Percentiles rank a stretch among this genome's conserved stretches.
Evolutionary conservation across 2,888 invertebrate species (phyloP).

Genomic region (Sinopyrophorus schimmeli): DNA sequence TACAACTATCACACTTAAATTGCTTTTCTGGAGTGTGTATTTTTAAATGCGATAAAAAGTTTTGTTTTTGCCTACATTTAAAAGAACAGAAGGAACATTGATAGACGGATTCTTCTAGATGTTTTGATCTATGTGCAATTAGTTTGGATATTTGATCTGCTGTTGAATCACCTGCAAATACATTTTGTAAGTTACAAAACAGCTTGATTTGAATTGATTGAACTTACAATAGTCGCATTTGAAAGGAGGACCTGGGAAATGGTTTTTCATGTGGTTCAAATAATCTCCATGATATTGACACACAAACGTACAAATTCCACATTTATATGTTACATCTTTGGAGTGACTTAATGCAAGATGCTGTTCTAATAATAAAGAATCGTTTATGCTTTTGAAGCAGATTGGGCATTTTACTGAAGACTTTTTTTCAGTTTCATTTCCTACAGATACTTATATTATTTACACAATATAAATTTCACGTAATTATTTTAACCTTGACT

Average conservation of each 20-base stretch:
- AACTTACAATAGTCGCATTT: slow-evolving; percentile 63
- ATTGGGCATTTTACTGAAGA: slow-evolving; percentile 57
- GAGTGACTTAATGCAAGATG: slow-evolving; percentile 62
- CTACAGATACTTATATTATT: slow-evolving; percentile 26
- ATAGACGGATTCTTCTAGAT: slow-evolving; percentile 57
- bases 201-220: background rate
- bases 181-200: background rate
- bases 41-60: slow-evolving; percentile 62
- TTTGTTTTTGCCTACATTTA: slow-evolving; percentile 62
- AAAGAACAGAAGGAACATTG: slow-evolving; percentile 61
- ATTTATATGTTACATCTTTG: slow-evolving; percentile 63
- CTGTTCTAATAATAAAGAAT: slow-evolving; percentile 58
- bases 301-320: slow-evolving; percentile 65
- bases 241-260: slow-evolving; percentile 66
- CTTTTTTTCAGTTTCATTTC: slow-evolving; percentile 45
- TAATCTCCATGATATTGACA: slow-evolving; percentile 66
- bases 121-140: slow-evolving; percentile 63
- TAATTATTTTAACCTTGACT: slow-evolving; percentile 33
- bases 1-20: slow-evolving; percentile 63
- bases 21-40: slow-evolving; percentile 63
- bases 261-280: slow-evolving; percentile 63
- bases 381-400: slow-evolving; percentile 59
- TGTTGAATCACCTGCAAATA: slow-evolving; percentile 47
- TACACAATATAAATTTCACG: too few species aligned
- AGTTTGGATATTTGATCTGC: slow-evolving; percentile 59